phyloP scores from a whole-genome alignment of 2,888 invertebrate genomes.

The Diabrotica balteata region DNA sequence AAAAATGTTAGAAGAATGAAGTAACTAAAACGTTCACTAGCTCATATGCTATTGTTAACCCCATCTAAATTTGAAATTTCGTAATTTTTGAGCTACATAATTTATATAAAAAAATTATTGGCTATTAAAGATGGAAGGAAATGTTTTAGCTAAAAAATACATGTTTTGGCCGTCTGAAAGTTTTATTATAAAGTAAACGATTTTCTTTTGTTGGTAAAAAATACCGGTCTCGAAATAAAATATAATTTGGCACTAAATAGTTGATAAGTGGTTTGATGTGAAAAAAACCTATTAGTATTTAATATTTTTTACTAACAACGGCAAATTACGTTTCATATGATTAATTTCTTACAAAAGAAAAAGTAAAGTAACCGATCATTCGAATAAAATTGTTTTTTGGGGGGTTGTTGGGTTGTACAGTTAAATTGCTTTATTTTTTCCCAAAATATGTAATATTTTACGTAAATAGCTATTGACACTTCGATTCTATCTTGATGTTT shows the following conservation, averaged over 20 bases:
- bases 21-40: not conserved
- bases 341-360: not conserved
- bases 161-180: constrained; percentile 6
- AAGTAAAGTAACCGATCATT: constrained; percentile 2
- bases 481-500: not conserved
- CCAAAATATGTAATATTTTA: constrained; percentile 11
- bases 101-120: too few species aligned
- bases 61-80: constrained; percentile 23
- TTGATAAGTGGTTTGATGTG: too few species aligned
- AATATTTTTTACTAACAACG: too few species aligned
- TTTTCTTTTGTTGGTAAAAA: too few species aligned
- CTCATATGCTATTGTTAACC: constrained; percentile 13
- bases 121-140: not conserved
- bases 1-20: not conserved
- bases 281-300: too few species aligned
- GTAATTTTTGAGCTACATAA: constrained; percentile 7
- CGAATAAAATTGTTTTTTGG: constrained; percentile 5
- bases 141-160: constrained; percentile 10
- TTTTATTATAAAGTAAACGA: too few species aligned
- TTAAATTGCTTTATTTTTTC: constrained; percentile 8
- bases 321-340: not conserved
- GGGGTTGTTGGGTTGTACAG: not conserved
- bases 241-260: too few species aligned
- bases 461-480: constrained; percentile 2
- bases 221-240: too few species aligned